Percentiles rank a stretch among this genome's conserved stretches.
These are phyloP conservation scores for Pyxicephalus adspersus DNA, from an alignment of 2,113 vertebrate genomes.

Conservation along the genomic window DNA sequence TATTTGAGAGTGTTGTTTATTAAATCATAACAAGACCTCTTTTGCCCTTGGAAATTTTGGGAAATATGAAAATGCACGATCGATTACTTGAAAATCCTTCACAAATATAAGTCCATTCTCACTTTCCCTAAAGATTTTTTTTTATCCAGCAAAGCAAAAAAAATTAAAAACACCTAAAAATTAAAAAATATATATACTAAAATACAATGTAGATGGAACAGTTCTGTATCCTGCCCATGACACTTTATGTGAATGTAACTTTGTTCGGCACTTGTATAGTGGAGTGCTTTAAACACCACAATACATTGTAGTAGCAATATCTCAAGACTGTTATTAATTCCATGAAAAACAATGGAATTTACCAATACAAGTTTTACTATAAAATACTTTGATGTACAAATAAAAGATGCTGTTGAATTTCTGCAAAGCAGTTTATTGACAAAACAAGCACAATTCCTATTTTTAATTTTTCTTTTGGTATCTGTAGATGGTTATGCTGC, in stretches of 20 bases:
- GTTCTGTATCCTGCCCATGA: conserved; percentile 2
- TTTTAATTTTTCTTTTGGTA: background rate
- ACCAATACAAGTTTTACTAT: conserved; percentile 51
- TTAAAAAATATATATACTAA: no score
- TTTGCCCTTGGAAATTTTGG: no score
- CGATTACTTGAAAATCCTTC: background rate
- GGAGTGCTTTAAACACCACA: conserved; percentile 3
- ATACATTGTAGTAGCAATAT: conserved; percentile 46
- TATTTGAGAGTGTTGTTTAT: no score
- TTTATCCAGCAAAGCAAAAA: conserved; percentile 27
- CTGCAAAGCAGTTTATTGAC: background rate
- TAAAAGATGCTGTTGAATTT: background rate
- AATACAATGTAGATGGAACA: background rate
- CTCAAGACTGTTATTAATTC: conserved; percentile 47
- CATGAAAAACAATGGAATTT: background rate
- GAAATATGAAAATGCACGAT: no score
- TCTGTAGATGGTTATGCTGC: no score
- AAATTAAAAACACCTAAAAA: no score
- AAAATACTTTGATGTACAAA: background rate
- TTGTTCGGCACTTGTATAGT: background rate
- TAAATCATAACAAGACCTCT: no score
- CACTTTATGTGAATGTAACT: conserved; percentile 39
- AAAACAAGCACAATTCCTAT: conserved; percentile 30
- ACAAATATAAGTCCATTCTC: background rate
- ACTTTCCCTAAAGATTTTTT: background rate